Percentiles rank a stretch among this genome's conserved stretches.
Evolutionary conservation across 1,140 invertebrate genomes (phyloP).

Genomic region (Penaeus vannamei): DNA sequence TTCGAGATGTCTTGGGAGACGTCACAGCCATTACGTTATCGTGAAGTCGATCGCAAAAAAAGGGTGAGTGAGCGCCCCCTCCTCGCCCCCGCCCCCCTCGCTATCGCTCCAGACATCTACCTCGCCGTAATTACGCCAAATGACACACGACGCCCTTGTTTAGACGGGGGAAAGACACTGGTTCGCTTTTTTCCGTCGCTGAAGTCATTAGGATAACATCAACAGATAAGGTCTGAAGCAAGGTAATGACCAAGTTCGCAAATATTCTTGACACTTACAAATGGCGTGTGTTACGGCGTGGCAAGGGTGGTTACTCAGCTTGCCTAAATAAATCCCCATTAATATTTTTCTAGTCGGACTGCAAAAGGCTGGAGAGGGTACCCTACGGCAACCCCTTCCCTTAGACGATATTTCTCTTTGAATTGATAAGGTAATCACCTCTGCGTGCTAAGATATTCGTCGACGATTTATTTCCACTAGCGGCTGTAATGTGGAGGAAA

Average conservation of each 20-base stretch:
- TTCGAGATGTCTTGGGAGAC: no score
- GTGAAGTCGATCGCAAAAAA: no score
- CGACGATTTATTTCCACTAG: not conserved
- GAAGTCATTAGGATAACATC: constrained; percentile 60
- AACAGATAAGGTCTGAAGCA: constrained; percentile 52
- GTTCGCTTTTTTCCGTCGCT: constrained; percentile 1
- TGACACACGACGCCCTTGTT: constrained; percentile 62
- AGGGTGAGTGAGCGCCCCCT: no score
- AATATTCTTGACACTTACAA: constrained; percentile 44
- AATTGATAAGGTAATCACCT: not conserved
- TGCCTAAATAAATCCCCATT: not conserved
- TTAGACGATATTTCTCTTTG: not conserved
- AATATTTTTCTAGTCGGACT: no score
- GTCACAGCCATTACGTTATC: no score
- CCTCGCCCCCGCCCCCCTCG: no score
- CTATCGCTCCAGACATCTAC: no score
- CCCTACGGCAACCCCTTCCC: no score
- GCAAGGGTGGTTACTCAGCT: not conserved
- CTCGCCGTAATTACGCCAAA: constrained; percentile 41
- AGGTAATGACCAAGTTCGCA: constrained; percentile 54
- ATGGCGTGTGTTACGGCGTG: not conserved
- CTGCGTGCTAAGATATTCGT: not conserved
- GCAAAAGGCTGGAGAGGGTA: no score
- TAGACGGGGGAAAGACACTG: constrained; percentile 46
- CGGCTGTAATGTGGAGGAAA: constrained; percentile 29